phyloP scores from a whole-genome alignment of 2,113 vertebrate genomes.

The Tetraodon nigroviridis region DNA sequence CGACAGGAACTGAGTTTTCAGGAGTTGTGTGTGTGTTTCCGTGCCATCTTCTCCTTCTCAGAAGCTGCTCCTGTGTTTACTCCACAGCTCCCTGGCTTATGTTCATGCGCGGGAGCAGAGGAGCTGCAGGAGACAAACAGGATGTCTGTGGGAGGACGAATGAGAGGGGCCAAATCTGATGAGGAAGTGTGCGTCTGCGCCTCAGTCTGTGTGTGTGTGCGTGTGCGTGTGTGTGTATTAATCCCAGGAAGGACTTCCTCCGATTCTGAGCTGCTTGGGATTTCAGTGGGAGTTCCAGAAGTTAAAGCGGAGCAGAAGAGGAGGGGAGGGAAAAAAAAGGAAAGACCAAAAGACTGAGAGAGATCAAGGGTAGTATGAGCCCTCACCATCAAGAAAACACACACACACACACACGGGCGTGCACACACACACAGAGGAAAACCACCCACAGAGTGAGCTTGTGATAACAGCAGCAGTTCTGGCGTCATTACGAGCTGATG shows the following conservation, averaged over 20 bases:
- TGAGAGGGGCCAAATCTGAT: slow-evolving; percentile 57
- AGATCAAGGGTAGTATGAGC: slow-evolving; percentile 52
- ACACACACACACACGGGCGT: slow-evolving; percentile 11
- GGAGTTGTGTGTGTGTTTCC: slow-evolving; percentile 29
- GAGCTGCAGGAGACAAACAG: slow-evolving; percentile 64
- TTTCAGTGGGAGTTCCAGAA: slow-evolving; percentile 68
- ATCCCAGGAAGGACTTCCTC: slow-evolving; percentile 75
- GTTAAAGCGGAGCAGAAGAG: slow-evolving; percentile 44
- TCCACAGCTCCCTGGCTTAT: slow-evolving; percentile 43
- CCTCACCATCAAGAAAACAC: slow-evolving; percentile 7
- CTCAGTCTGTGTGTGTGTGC: slow-evolving; percentile 23
- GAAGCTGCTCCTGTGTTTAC: slow-evolving; percentile 54
- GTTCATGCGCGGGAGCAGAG: slow-evolving; percentile 52
- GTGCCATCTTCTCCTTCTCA: slow-evolving; percentile 28
- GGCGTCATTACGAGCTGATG: slow-evolving; percentile 53
- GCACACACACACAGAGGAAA: slow-evolving; percentile 30
- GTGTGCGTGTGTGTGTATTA: slow-evolving; percentile 37
- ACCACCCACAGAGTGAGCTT: slow-evolving; percentile 59
- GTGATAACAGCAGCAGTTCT: slow-evolving; percentile 30
- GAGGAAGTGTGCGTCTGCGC: slow-evolving; percentile 51
- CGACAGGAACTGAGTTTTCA: slow-evolving; percentile 27
- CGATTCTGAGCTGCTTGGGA: slow-evolving; percentile 62
- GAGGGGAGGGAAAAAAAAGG: slow-evolving; percentile 29
- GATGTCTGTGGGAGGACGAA: slow-evolving; percentile 71
- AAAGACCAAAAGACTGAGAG: slow-evolving; percentile 11